Base-by-base conservation (phyloP, 2,797 vertebrate species). In the Vespertilio murinus region DNA sequence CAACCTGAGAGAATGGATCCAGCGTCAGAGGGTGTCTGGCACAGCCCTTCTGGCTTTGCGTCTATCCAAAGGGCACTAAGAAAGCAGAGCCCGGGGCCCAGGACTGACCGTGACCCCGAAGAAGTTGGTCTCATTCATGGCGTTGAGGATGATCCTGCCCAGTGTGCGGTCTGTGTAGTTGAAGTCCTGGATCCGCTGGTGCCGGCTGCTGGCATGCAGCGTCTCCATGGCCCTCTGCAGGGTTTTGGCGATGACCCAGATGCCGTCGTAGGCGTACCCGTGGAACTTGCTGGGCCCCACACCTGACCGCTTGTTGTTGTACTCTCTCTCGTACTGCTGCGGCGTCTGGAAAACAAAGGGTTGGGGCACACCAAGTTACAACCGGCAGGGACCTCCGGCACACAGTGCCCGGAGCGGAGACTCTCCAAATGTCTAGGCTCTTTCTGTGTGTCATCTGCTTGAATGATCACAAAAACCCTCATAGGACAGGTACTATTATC, bases 121-220 rank as follows among this genome's bases (percentile, higher is more conserved):
- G 98, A 99, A 99, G 98, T 99, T 99, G 95, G 99, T 99, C 98
- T 99, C 99, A 4, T 99, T 99, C 99, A 99, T 99, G 97, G 99
- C 99, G 12, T 99, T 99, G 97, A 99, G 98, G 97, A 99, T 99
- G 97, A 99, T 98, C 97, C 98, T 99, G 70, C 99, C 99, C 84
- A 99, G 99, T 75, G 99, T 99, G 35, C 98, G 99, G 97, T 99
- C 99, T 0, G 99, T 99, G 90, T 99, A 99, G 30, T 99, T 99
- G 98, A 99, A 99, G 98, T 99, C 99, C 97, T 99, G 99, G 98
- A 99, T 99, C 93, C 97, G 98, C 98, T 99, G 99, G 92, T 99
- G 98, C 71, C 98, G 98, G 89, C 99, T 99, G 96, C 99, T 99
- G 75, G 98, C 94, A 14, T 99, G 98, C 82, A 99, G 98, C 11